Evolutionary conservation across 2,888 invertebrate genomes (phyloP).

Genomic region (Rutpela maculata): DNA sequence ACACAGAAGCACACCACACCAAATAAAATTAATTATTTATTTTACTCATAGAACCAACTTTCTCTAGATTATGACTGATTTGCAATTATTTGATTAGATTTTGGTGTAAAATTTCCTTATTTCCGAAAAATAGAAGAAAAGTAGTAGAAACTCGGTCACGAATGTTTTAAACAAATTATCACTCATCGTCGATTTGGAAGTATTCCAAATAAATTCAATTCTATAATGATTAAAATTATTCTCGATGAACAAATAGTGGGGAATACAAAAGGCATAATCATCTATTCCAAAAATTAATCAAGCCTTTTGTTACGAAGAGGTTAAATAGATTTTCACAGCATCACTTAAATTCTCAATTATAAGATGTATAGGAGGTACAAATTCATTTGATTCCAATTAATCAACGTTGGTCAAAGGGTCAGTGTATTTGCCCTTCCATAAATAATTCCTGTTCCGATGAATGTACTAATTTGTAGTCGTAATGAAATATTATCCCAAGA

Average conservation of each 20-base stretch:
- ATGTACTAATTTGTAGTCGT: constrained; percentile 57
- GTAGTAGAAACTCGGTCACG: no score
- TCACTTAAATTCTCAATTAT: constrained; percentile 27
- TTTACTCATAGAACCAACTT: no score
- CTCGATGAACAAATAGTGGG: background rate
- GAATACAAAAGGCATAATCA: background rate
- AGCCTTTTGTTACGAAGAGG: constrained; percentile 8
- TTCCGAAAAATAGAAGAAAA: no score
- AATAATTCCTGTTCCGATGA: constrained; percentile 57
- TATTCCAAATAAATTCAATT: no score
- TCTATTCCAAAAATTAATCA: background rate
- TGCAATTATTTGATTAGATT: no score
- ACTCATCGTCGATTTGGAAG: no score
- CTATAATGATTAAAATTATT: background rate
- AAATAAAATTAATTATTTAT: no score
- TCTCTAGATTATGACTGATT: no score
- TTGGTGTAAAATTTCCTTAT: no score
- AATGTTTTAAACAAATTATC: no score
- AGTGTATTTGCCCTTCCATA: constrained; percentile 61
- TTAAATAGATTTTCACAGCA: constrained; percentile 30
- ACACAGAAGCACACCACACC: no score
- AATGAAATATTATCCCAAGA: constrained; percentile 54
- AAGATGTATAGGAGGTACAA: constrained; percentile 39
- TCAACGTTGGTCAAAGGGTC: constrained; percentile 63
- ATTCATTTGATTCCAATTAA: constrained; percentile 57